Conservation (phyloP, 53 echinoderm and acorn worm species). For the Echinarachnius parma region DNA sequence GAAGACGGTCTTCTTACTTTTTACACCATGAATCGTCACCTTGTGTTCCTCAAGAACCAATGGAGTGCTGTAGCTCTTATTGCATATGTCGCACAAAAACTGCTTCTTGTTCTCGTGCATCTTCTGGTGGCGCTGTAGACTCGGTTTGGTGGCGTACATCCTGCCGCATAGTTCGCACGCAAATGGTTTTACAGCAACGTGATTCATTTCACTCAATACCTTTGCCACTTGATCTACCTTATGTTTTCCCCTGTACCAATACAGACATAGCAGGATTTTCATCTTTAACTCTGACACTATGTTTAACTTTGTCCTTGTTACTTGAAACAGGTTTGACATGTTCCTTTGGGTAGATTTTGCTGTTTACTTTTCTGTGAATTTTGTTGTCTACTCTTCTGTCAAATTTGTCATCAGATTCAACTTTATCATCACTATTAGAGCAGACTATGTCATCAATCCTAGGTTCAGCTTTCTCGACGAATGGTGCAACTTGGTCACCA, state of each 20-base stretch:
- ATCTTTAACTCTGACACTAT: neutral
- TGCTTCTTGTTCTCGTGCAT: conserved; percentile 22
- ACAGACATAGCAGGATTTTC: neutral
- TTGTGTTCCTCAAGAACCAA: conserved; percentile 17
- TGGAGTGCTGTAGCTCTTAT: conserved; percentile 4
- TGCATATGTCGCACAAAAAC: conserved; percentile 1
- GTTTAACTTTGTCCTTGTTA: neutral
- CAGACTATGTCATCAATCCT: too few species aligned
- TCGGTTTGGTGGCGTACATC: conserved; percentile 21
- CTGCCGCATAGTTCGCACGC: conserved; percentile 21
- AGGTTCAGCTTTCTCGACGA: too few species aligned
- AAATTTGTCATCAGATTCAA: too few species aligned
- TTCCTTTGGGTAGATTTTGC: too few species aligned
- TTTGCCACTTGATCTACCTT: too few species aligned
- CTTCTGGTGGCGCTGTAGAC: conserved; percentile 26
- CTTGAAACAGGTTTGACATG: neutral
- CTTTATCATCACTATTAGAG: too few species aligned
- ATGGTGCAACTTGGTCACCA: too few species aligned
- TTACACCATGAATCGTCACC: conserved; percentile 13
- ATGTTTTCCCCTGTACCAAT: too few species aligned
- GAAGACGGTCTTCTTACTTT: neutral
- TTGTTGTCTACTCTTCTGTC: too few species aligned
- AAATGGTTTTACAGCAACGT: neutral
- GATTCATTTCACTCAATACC: neutral
- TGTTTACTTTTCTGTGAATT: too few species aligned